Evolutionary conservation across 2,888 invertebrate genomes (phyloP).

Genomic region (Chrysotoxum bicinctum): DNA sequence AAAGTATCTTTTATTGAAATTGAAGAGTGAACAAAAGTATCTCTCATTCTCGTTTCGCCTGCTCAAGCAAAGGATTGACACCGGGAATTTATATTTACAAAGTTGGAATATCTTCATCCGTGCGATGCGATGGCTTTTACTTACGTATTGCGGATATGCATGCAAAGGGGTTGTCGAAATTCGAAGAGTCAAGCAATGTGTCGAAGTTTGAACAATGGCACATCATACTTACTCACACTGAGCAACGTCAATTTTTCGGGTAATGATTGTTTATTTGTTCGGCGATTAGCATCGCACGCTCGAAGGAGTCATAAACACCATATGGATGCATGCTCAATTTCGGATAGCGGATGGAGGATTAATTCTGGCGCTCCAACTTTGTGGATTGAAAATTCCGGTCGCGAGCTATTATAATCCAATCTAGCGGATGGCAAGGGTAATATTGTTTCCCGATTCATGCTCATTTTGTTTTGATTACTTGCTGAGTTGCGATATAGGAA

Average conservation of each 20-base stretch:
- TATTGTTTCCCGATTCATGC: constrained; percentile 58
- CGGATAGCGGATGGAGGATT: constrained; percentile 15
- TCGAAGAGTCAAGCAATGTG: background rate
- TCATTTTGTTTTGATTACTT: constrained; percentile 60
- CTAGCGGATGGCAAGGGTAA: constrained; percentile 24
- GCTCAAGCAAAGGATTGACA: constrained; percentile 50
- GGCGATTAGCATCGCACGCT: constrained; percentile 63
- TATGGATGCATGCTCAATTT: constrained; percentile 54
- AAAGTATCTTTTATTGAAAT: constrained; percentile 61
- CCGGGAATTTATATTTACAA: constrained; percentile 63
- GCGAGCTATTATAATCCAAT: constrained; percentile 68
- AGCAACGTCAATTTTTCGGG: constrained; percentile 64
- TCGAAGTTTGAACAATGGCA: constrained; percentile 32
- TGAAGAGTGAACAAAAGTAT: constrained; percentile 64
- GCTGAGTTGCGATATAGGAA: constrained; percentile 15
- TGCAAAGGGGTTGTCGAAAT: constrained; percentile 31
- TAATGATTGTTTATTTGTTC: constrained; percentile 72
- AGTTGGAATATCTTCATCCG: constrained; percentile 23
- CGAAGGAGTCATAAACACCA: constrained; percentile 68
- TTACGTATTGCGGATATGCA: constrained; percentile 14
- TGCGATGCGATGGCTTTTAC: constrained; percentile 24
- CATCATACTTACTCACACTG: constrained; percentile 19
- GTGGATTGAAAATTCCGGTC: constrained; percentile 62
- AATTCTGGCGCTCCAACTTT: constrained; percentile 52
- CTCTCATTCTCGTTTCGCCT: constrained; percentile 31